Evolutionary conservation across 2,113 vertebrate species (phyloP).

Genomic region (Colistium nudipinnis): DNA sequence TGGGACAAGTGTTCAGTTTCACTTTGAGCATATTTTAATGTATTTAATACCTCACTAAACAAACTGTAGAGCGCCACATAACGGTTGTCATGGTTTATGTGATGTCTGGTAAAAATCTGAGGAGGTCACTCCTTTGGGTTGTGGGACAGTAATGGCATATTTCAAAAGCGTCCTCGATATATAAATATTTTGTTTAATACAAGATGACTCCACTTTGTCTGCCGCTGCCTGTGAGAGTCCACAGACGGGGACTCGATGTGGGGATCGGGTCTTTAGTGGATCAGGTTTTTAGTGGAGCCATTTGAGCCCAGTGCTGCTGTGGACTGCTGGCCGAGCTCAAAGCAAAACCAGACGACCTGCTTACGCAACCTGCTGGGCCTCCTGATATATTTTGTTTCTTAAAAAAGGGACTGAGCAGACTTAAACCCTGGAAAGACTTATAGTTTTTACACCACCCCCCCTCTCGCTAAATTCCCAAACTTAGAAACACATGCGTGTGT

Average conservation of each 20-base stretch:
- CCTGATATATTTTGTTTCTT: background rate
- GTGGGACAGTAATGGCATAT: no score
- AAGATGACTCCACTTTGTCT: no score
- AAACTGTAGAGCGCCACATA: no score
- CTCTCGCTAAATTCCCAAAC: background rate
- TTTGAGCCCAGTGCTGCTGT: background rate
- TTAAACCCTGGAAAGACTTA: background rate
- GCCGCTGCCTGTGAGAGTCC: no score
- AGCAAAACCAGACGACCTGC: background rate
- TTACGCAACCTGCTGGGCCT: background rate
- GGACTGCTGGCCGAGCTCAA: constrained; percentile 1
- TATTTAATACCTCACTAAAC: no score
- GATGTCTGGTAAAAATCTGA: background rate
- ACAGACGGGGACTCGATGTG: no score
- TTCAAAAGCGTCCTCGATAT: no score
- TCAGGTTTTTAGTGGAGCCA: background rate
- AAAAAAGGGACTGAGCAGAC: background rate
- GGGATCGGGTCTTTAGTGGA: no score
- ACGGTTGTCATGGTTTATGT: background rate
- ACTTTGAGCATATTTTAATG: no score
- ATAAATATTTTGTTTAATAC: no score
- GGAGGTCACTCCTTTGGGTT: background rate
- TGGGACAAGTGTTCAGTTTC: no score
- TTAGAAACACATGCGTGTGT: background rate
- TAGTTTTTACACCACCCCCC: background rate